A percentile compares a stretch with the other conserved stretches of the same genome.
These are phyloP conservation scores for Magallana ariakensis DNA, from an alignment of 1,140 invertebrate genomes.

Conservation along the genomic window DNA sequence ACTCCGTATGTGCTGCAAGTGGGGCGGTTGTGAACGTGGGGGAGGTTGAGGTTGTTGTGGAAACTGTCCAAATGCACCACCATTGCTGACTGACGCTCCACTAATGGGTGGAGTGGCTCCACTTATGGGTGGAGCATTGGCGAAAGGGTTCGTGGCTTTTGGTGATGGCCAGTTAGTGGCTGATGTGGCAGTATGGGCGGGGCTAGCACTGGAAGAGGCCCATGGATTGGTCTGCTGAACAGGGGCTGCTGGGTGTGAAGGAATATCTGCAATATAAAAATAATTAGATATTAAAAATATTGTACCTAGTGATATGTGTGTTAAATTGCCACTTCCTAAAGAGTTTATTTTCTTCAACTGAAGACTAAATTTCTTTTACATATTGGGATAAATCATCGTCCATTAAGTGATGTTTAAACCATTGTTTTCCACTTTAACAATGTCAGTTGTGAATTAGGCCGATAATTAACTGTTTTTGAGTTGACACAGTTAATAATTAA, in stretches of 20 bases:
- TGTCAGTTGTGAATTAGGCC: no score
- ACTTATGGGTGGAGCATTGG: constrained; percentile 54
- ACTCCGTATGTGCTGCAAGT: constrained; percentile 81
- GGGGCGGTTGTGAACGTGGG: constrained; percentile 51
- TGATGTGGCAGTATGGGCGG: constrained; percentile 14
- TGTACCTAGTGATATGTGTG: no score
- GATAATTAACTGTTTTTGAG: no score
- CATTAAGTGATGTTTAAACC: no score
- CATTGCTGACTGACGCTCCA: constrained; percentile 54
- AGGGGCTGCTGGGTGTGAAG: constrained; percentile 50
- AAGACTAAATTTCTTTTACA: no score
- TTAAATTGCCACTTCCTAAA: no score
- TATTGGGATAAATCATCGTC: no score
- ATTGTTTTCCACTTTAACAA: no score
- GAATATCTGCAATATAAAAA: constrained; percentile 24
- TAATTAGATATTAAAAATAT: not conserved
- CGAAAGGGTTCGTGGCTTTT: constrained; percentile 82
- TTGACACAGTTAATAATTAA: no score
- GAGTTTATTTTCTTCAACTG: no score
- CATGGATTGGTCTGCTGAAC: constrained; percentile 71
- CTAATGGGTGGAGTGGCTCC: constrained; percentile 52
- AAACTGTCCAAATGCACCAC: constrained; percentile 56
- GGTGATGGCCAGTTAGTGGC: constrained; percentile 83
- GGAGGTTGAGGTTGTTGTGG: constrained; percentile 50
- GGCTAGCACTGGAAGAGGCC: constrained; percentile 49